phyloP scores from a whole-genome alignment of 2,113 vertebrate species.

The Petrocephalus microphthalmus region DNA sequence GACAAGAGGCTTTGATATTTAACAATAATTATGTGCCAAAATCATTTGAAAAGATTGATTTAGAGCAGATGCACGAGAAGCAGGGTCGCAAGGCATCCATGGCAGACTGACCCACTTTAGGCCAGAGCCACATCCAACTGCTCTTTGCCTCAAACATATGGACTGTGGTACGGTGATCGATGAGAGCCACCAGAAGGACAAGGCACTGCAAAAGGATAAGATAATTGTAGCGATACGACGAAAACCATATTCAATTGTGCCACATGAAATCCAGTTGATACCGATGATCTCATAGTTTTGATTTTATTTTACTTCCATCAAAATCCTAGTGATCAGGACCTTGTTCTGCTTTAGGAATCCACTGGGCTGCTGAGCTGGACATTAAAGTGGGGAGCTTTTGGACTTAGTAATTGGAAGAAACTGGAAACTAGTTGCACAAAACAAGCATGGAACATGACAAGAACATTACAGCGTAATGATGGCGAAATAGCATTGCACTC shows the following conservation, averaged over 20 bases:
- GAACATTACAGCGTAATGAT: neutral
- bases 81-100: slow-evolving; percentile 60
- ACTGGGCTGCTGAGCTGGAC: neutral
- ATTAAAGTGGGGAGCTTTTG: neutral
- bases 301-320: neutral
- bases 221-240: neutral
- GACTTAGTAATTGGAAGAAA: neutral
- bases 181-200: slow-evolving; percentile 44
- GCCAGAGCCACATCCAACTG: slow-evolving; percentile 67
- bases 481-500: neutral
- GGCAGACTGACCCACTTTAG: slow-evolving; percentile 68
- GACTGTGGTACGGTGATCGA: slow-evolving; percentile 46
- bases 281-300: neutral
- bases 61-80: slow-evolving; percentile 6
- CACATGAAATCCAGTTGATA: neutral
- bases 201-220: slow-evolving; percentile 43
- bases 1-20: neutral
- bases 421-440: neutral
- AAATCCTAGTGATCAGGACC: neutral
- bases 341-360: neutral
- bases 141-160: slow-evolving; percentile 67
- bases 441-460: neutral
- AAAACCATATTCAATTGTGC: neutral
- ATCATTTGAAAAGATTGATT: neutral
- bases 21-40: neutral